Conservation (phyloP, 2,113 vertebrate genomes). For the Sinocyclocheilus maitianheensis region DNA sequence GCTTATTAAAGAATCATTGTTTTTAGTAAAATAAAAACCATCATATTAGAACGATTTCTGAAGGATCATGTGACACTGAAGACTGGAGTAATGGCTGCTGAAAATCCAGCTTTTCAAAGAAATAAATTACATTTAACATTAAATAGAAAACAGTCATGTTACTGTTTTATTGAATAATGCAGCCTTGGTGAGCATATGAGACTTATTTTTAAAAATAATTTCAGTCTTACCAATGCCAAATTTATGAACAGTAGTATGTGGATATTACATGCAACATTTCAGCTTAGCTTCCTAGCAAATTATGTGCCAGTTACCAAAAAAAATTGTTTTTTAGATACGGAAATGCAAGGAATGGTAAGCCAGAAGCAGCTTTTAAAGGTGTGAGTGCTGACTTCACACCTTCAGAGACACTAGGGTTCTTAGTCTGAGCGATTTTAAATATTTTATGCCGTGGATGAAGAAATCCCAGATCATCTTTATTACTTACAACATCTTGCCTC, state of each 20-base stretch:
- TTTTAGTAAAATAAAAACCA: background rate
- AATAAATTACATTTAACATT: no score
- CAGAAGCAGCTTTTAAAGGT: background rate
- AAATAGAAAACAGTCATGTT: no score
- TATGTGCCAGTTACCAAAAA: background rate
- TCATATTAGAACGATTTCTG: background rate
- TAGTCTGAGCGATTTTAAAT: background rate
- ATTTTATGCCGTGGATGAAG: conserved; percentile 1
- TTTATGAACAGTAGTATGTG: background rate
- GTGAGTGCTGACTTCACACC: conserved; percentile 18
- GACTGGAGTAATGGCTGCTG: background rate
- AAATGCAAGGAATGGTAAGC: background rate
- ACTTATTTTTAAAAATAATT: background rate
- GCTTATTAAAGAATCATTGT: background rate
- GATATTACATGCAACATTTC: background rate
- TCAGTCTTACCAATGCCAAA: background rate
- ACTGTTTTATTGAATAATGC: background rate
- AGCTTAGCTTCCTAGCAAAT: background rate
- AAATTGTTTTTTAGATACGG: background rate
- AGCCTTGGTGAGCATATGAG: background rate
- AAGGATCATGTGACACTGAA: background rate
- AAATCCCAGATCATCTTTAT: conserved; percentile 7
- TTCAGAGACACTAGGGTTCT: background rate
- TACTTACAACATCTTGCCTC: conserved; percentile 3
- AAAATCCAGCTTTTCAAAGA: background rate